phyloP scores from a whole-genome alignment of 2,113 vertebrate genomes.

The Pituophis catenifer region DNA sequence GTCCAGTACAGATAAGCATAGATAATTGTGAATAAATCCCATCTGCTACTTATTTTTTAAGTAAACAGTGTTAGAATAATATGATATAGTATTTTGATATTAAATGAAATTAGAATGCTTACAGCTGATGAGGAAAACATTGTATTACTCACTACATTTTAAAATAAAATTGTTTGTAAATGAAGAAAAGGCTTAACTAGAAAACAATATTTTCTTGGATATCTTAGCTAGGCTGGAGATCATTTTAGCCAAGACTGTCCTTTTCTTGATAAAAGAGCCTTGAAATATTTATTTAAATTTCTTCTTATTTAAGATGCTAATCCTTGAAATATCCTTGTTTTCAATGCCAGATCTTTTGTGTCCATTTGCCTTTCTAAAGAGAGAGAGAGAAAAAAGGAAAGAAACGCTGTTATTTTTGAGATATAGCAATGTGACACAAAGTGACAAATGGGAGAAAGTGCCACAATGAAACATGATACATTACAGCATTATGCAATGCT shows the following conservation, averaged over 20 bases:
- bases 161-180: slow-evolving; percentile 15
- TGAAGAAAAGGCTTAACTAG: slow-evolving; percentile 12
- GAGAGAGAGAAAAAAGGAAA: slow-evolving; percentile 15
- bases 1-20: background rate
- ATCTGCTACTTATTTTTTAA: background rate
- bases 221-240: slow-evolving; percentile 25
- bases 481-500: slow-evolving; percentile 53
- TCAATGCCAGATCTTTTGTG: slow-evolving; percentile 49
- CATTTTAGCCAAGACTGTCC: slow-evolving; percentile 52
- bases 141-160: background rate
- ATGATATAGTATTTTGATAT: background rate
- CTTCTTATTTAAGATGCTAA: slow-evolving; percentile 45
- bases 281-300: slow-evolving; percentile 59
- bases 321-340: slow-evolving; percentile 58
- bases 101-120: background rate
- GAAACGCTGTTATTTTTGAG: slow-evolving; percentile 56
- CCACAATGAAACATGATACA: slow-evolving; percentile 62
- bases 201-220: slow-evolving; percentile 30
- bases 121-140: background rate
- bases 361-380: slow-evolving; percentile 52
- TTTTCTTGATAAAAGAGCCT: slow-evolving; percentile 25
- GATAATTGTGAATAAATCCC: background rate
- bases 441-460: slow-evolving; percentile 57
- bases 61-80: background rate
- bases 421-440: slow-evolving; percentile 59